Conservation (phyloP, 2,113 vertebrate species). For the Lipotes vexillifer region DNA sequence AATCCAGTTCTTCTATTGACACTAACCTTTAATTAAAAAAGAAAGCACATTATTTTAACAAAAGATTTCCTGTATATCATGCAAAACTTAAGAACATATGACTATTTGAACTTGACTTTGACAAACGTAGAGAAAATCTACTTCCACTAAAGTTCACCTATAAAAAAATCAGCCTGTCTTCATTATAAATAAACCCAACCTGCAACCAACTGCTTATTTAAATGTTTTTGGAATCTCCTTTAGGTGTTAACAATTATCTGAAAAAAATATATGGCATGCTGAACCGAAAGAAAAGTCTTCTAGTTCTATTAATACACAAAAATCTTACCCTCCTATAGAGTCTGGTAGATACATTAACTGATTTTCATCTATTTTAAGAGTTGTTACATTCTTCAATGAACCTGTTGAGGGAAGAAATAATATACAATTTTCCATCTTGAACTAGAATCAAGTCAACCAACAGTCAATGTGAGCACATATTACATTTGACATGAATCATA, state of each 20-base stretch:
- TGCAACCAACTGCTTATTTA: conserved; percentile 4
- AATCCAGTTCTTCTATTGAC: conserved; percentile 94
- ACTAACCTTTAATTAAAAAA: conserved; percentile 81
- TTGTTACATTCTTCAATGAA: conserved; percentile 93
- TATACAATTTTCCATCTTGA: conserved; percentile 25
- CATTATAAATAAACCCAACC: not conserved
- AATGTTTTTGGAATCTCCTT: not conserved
- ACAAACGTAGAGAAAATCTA: conserved; percentile 5
- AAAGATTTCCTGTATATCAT: not conserved
- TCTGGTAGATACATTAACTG: conserved; percentile 96
- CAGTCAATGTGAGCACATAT: not conserved
- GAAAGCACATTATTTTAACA: not conserved
- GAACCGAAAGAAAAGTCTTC: conserved; percentile 17
- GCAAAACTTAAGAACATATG: not conserved
- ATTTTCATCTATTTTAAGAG: conserved; percentile 98
- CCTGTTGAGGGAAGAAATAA: conserved; percentile 81
- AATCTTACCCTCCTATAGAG: conserved; percentile 94
- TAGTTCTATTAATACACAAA: conserved; percentile 25
- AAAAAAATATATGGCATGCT: not conserved
- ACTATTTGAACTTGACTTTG: conserved; percentile 20
- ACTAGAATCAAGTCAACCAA: conserved; percentile 29
- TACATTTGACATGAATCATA: conserved; percentile 5
- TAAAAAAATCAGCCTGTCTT: not conserved
- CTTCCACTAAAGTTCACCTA: conserved; percentile 27
- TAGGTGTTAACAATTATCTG: not conserved